Evolutionary conservation across 2,797 vertebrate genomes (phyloP), one percentile per base, ranked within the genome.

Genomic region (Halcyon leucocephala): DNA sequence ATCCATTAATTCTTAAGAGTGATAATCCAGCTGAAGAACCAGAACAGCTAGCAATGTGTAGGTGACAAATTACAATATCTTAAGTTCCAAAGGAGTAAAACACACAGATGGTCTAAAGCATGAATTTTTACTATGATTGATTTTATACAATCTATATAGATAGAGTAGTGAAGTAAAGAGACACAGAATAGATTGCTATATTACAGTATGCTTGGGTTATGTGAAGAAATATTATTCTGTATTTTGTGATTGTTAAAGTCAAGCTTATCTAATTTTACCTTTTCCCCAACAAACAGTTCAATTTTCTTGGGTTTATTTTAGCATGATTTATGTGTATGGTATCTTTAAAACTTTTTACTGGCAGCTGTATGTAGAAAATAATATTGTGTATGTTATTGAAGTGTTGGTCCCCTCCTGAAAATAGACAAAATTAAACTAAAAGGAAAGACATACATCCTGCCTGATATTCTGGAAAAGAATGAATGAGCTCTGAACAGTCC

Each of bases 81-180:
- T 48, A 39, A 1, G 5, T 74, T 64, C 31, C 61, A 26, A 61
- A 69, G 4, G 9, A 48, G 42, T 29, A 69, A 76, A 76, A 16
- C 1, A 0, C 41, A 28, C 7, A 46, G 6, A n/a, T 21, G 13
- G 10, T 49, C 37, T 21, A 11, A 28, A 31, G 19, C 7, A 1
- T 26, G 2, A 41, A 2, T 19, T 82, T 65, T 87, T 64, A 41
- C 73, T 61, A 8, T 39, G 13, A 39, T 2, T 0, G 20, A 20
- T 71, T 73, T 79, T 82, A 55, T 11, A 29, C n/a, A 33, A 60
- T 44, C 21, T 8, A 78, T 39, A 19, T 17, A 60, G 24, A 19
- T 52, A 28, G 3, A 9, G 60, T 16, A 87, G 37, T 6, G 28
- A 14, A 14, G 35, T 24, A 8, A 7, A 71, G n/a, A 4, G 12